Base-by-base conservation (phyloP, 2,888 invertebrate genomes). In the Nomada hirtipes region DNA sequence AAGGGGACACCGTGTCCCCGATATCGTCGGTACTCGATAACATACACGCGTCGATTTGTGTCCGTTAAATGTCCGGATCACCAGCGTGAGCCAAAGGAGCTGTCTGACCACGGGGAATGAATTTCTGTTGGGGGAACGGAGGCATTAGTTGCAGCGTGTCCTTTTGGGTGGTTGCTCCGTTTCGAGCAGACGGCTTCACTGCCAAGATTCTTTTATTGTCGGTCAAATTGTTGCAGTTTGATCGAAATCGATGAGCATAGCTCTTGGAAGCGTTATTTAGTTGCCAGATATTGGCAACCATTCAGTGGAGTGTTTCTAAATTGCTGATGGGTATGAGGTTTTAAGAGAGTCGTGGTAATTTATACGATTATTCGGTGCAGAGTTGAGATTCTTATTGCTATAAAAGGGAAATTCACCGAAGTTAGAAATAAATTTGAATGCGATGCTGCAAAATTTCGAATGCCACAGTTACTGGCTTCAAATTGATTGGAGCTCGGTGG, bases 141-240 rank as follows among this genome's bases (percentile, higher is more conserved):
- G 50, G 26, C 26, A 55, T 79, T 65, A 65, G 36, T 60, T 61
- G 64, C 23, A 20, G n/a, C 15, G 52, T n/a, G 52, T 76, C 13
- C 53, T 47, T 67, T 42, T 18, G 26, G 50, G 26, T 20, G 50
- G 18, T 44, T 11, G 64, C 64, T 50, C 26, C 55, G 29, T 44
- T 50, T 15, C 42, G 47, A 52, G 15, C 26, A 52, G 42, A 26
- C 75, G 29, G 53, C 2, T 4, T 10, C 36, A 23, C 52, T 79
- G 79, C 80, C 80, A 79, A 80, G 61, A 80, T 52, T 57, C 55
- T 18, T 63, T 23, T 57, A 73, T 72, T 71, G 55, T 61, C 65
- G 67, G 71, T 68, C 61, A 72, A 72, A 71, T 79, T 61, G 79
- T 53, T 52, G 53, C 72, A 50, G 44, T 63, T 63, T 20, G 61